phyloP scores from a whole-genome alignment of 2,888 invertebrate genomes.

The Tipula confusa region DNA sequence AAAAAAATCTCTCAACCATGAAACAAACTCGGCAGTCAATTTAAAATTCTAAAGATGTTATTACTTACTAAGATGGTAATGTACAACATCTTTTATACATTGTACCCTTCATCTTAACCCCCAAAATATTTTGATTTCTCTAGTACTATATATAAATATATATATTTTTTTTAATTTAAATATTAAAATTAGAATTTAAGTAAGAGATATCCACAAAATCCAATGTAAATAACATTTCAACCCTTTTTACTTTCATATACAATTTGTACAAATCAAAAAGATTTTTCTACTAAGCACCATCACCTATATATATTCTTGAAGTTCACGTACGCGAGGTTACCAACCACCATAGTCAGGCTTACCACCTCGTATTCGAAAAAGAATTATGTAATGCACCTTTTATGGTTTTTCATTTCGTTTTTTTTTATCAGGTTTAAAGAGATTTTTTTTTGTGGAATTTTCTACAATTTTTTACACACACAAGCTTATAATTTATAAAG shows the following conservation, averaged over 20 bases:
- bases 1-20: background rate
- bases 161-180: background rate
- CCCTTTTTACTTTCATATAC: background rate
- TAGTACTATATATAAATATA: background rate
- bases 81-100: background rate
- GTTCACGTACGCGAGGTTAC: background rate
- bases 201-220: background rate
- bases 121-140: background rate
- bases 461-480: background rate
- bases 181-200: background rate
- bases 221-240: background rate
- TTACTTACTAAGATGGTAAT: no score
- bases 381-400: background rate
- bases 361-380: background rate
- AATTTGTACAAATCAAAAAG: background rate
- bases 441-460: conserved; percentile 4
- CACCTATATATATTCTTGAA: background rate
- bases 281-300: background rate
- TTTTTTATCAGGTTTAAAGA: background rate
- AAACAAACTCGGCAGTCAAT: background rate
- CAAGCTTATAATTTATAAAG: background rate
- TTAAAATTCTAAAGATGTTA: background rate
- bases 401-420: background rate
- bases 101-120: background rate
- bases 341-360: background rate